Evolutionary conservation across 2,797 vertebrate genomes (phyloP).

Genomic region (Adrianichthys oophorus): DNA sequence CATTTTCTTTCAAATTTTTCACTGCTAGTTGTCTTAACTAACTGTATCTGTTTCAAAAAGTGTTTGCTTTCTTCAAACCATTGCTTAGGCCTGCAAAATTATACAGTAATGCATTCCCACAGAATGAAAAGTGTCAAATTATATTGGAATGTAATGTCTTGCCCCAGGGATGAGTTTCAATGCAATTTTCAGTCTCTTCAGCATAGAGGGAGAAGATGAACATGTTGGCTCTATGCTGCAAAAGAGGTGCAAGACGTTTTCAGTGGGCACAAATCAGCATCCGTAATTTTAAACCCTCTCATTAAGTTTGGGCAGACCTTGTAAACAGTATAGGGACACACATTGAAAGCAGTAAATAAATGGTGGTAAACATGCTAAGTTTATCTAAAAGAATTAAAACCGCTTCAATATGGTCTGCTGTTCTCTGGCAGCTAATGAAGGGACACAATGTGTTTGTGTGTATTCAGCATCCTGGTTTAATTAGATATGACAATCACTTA

Average conservation of each 20-base stretch:
- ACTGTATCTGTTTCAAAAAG: too few relatives aligned
- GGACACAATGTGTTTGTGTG: not conserved
- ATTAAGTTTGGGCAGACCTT: conserved; percentile 46
- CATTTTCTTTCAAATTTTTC: too few relatives aligned
- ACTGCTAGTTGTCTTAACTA: too few relatives aligned
- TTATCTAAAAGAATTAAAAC: conserved; percentile 12
- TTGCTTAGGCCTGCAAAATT: conserved; percentile 7
- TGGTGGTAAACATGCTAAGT: conserved; percentile 18
- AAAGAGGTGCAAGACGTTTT: not conserved
- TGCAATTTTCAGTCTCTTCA: conserved; percentile 6
- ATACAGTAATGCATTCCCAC: not conserved
- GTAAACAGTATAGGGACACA: conserved; percentile 30
- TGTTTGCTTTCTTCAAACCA: too few relatives aligned
- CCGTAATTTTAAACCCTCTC: conserved; percentile 37
- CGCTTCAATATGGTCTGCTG: conserved; percentile 6
- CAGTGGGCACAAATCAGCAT: conserved; percentile 19
- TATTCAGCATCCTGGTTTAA: conserved; percentile 14
- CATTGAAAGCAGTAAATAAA: conserved; percentile 39
- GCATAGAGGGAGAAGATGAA: conserved; percentile 3
- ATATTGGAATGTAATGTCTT: conserved; percentile 11
- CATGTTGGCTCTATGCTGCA: conserved; percentile 19
- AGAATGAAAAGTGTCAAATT: conserved; percentile 17
- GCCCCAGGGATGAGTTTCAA: conserved; percentile 6
- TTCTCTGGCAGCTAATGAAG: not conserved
- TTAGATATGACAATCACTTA: conserved; percentile 3